Base-by-base conservation (phyloP, 2,888 invertebrate species). In the Sericinus montela region DNA sequence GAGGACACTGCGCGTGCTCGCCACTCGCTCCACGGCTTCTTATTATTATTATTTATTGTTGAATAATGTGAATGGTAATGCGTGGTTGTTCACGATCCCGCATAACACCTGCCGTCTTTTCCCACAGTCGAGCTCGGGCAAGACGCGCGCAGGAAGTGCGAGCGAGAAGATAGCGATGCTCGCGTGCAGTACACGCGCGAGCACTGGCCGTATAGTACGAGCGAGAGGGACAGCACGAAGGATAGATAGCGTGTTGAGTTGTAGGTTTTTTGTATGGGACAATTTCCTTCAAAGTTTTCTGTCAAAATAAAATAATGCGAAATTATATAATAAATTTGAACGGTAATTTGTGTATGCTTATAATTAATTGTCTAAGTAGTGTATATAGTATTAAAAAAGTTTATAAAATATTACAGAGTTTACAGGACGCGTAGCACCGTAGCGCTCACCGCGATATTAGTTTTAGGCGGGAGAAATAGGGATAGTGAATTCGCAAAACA, bases 41-140 rank as follows among this genome's bases (percentile, higher is more conserved):
- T 88, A 81, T 86, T 87, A 86, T 85, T 85, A 85, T 88, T 87
- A 87, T 87, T 87, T 87, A 87, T 88, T 80, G 88, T 87, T 85
- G 87, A 85, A 88, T 88, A 88, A 87, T 85, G 82, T 87, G 87
- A 87, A 88, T 88, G 86, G 87, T 88, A 88, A 87, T 88, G 86
- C 87, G 79, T 87, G 85, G 86, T 83, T 85, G 87, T 87, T 88
- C 89, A 87, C 90, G 89, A 89, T 88, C 86, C 81, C 86, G 87
- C 90, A 84, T 84, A 88, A 81, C 91, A 90, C 90, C 90, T 90
- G 90, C 90, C 89, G 84, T 83, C 77, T 87, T 89, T 90, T 90
- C 90, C 90, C 90, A 90, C 90, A 89, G 80, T 89, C 85, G 75
- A 67, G 77, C 75, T 71, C 68, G 62, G 59, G 68, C 70, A 68